phyloP scores from a whole-genome alignment of 1,140 invertebrate species.

The Drosophila ohnishii region DNA sequence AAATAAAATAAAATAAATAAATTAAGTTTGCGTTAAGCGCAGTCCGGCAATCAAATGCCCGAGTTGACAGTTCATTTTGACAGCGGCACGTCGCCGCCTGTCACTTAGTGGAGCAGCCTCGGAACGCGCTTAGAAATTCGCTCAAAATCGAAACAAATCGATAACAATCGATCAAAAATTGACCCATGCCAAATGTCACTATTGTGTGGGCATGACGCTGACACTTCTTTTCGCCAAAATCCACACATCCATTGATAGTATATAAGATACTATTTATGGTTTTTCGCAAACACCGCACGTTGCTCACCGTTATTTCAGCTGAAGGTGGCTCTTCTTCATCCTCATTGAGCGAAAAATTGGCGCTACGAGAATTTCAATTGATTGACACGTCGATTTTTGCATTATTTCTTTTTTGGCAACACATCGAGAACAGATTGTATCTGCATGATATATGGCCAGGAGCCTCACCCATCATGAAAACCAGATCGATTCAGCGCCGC shows the following conservation, averaged over 20 bases:
- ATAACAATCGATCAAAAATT: constrained; percentile 12
- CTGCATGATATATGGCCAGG: constrained; percentile 64
- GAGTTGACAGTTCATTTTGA: constrained; percentile 47
- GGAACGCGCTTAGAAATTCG: constrained; percentile 54
- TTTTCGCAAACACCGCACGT: constrained; percentile 64
- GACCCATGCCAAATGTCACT: constrained; percentile 18
- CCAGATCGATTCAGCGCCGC: constrained; percentile 34
- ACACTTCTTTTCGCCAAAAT: constrained; percentile 18
- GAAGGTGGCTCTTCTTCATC: constrained; percentile 16
- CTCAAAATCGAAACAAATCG: constrained; percentile 9
- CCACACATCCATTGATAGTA: constrained; percentile 26
- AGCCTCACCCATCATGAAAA: constrained; percentile 45
- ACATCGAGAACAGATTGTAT: constrained; percentile 72
- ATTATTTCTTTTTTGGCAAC: constrained; percentile 30
- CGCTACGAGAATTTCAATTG: constrained; percentile 69
- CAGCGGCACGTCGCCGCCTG: constrained; percentile 62
- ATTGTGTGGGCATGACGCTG: constrained; percentile 9
- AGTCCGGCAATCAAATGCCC: constrained; percentile 44
- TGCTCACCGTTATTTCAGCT: constrained; percentile 70
- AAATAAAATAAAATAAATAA: constrained; percentile 68
- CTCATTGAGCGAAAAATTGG: constrained; percentile 51
- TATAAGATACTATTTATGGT: constrained; percentile 22
- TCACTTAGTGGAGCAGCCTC: constrained; percentile 66
- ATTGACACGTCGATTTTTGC: constrained; percentile 14
- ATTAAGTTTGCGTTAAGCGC: constrained; percentile 59